Conservation (phyloP, 2,797 vertebrate genomes). For the Nyctibius grandis region DNA sequence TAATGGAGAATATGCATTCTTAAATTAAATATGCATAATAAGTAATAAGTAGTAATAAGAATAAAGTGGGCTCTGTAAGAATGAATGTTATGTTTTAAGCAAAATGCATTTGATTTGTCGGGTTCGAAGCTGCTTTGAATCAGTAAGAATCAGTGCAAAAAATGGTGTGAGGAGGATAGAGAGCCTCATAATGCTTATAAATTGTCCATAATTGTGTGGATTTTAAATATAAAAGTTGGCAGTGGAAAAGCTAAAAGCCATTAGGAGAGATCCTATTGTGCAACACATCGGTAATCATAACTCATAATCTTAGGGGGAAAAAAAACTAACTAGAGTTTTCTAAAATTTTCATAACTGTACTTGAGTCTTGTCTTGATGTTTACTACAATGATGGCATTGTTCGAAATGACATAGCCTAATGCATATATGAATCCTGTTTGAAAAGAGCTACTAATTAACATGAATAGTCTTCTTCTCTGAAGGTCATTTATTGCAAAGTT, state of each 20-base stretch:
- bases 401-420: slow-evolving; percentile 84
- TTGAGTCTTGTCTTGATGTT: slow-evolving; percentile 85
- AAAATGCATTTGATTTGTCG: slow-evolving; percentile 74
- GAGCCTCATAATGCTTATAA: slow-evolving; percentile 90
- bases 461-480: slow-evolving; percentile 89
- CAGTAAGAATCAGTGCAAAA: slow-evolving; percentile 71
- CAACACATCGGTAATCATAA: slow-evolving; percentile 72
- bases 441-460: slow-evolving; percentile 94
- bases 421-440: slow-evolving; percentile 86
- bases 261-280: slow-evolving; percentile 84
- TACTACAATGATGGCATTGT: slow-evolving; percentile 81
- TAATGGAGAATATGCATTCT: slow-evolving; percentile 83
- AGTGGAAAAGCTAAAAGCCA: slow-evolving; percentile 95
- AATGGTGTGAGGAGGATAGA: slow-evolving; percentile 65
- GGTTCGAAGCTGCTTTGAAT: slow-evolving; percentile 74
- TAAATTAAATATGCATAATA: slow-evolving; percentile 85
- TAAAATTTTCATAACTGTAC: slow-evolving; percentile 88
- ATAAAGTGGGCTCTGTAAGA: slow-evolving; percentile 78
- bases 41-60: slow-evolving; percentile 80
- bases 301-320: slow-evolving; percentile 79
- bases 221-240: slow-evolving; percentile 84
- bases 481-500: slow-evolving; percentile 80
- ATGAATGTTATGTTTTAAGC: slow-evolving; percentile 75
- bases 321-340: slow-evolving; percentile 82
- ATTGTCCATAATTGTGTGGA: slow-evolving; percentile 90